Conservation (phyloP, 2,797 vertebrate genomes). For the Decapterus maruadsi region DNA sequence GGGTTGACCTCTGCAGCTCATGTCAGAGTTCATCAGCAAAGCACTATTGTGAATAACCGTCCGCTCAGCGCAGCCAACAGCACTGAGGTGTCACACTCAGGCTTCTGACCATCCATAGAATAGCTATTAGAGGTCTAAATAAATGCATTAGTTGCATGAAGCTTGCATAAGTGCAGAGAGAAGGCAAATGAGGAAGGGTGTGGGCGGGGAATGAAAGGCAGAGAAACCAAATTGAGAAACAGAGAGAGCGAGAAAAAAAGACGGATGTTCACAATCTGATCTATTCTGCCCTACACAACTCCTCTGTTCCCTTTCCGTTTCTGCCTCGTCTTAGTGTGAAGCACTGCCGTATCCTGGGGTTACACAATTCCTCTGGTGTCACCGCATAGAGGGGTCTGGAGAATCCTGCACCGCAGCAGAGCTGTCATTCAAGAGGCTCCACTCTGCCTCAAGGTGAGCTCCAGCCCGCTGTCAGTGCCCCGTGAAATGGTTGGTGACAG, state of each 20-base stretch:
- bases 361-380: conserved; percentile 58
- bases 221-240: neutral
- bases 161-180: conserved; percentile 6
- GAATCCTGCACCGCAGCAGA: conserved; percentile 71
- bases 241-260: neutral
- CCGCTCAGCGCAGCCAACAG: conserved; percentile 18
- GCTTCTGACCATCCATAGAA: conserved; percentile 38
- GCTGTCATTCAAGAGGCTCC: conserved; percentile 81
- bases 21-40: conserved; percentile 64
- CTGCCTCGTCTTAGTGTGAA: conserved; percentile 39
- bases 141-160: conserved; percentile 13
- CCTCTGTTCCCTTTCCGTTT: conserved; percentile 27
- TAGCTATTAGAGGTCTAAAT: conserved; percentile 15
- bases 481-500: conserved; percentile 74
- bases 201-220: neutral
- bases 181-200: conserved; percentile 26
- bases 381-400: conserved; percentile 77
- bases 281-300: conserved; percentile 21
- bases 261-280: conserved; percentile 37
- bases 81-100: conserved; percentile 28
- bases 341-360: conserved; percentile 41
- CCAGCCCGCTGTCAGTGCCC: conserved; percentile 66
- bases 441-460: conserved; percentile 82
- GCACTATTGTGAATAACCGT: conserved; percentile 44
- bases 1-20: conserved; percentile 52